These are phyloP conservation scores for Psylliodes chrysocephalus DNA, from an alignment of 2,888 invertebrate genomes.

Conservation along the genomic window DNA sequence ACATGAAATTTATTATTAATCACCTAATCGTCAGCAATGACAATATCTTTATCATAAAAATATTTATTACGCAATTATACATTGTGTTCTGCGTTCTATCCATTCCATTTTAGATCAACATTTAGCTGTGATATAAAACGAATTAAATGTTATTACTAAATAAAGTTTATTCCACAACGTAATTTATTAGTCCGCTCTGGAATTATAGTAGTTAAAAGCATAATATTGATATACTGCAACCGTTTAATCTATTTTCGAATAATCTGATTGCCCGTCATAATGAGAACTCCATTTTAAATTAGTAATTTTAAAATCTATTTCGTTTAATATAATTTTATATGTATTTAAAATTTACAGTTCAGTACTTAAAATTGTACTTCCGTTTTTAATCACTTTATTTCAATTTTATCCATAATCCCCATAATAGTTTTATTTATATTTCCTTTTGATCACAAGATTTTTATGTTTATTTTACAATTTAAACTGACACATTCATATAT, in stretches of 20 bases:
- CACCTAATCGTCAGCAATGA: no score
- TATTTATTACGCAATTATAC: no score
- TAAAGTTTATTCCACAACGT: conserved; percentile 6
- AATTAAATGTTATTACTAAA: conserved; percentile 1
- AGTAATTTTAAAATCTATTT: conserved; percentile 3
- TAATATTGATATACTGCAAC: conserved; percentile 6
- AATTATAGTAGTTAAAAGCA: conserved; percentile 6
- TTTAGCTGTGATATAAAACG: background rate
- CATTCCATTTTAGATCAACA: background rate
- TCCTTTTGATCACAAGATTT: no score
- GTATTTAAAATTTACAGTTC: background rate
- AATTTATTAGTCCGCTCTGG: conserved; percentile 3
- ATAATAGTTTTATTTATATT: no score
- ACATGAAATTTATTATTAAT: no score
- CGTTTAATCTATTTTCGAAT: conserved; percentile 1
- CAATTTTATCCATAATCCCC: no score
- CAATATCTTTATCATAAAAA: no score
- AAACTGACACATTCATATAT: no score
- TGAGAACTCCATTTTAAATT: background rate
- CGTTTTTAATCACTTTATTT: no score
- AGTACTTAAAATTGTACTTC: no score
- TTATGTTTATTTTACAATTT: no score
- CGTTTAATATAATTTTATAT: conserved; percentile 4
- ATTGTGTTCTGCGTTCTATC: no score
- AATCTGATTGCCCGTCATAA: conserved; percentile 6